Percentiles rank a stretch among this genome's conserved stretches.
phyloP scores from a whole-genome alignment of 2,888 invertebrate species.

The Cantharis flavilabris region DNA sequence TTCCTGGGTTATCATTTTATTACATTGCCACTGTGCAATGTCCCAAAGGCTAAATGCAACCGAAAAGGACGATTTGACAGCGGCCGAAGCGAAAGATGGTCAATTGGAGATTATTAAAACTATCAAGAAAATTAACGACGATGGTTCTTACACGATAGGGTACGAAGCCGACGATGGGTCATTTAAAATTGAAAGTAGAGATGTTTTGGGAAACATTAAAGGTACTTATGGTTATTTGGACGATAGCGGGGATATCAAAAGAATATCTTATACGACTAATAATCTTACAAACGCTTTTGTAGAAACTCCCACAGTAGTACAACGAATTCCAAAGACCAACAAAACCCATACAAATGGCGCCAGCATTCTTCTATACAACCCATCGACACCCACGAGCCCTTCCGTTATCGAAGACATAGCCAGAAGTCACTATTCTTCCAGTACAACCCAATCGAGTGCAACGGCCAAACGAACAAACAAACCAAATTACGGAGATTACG shows the following conservation, averaged over 20 bases:
- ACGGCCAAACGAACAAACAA: slow-evolving; percentile 45
- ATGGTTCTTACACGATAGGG: slow-evolving; percentile 83
- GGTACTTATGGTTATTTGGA: slow-evolving; percentile 84
- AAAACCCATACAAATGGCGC: slow-evolving; percentile 61
- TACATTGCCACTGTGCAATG: slow-evolving; percentile 9
- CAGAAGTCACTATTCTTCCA: slow-evolving; percentile 57
- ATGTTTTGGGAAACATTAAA: slow-evolving; percentile 78
- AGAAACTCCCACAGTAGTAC: slow-evolving; percentile 49
- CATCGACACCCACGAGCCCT: slow-evolving; percentile 59
- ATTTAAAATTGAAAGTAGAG: slow-evolving; percentile 82
- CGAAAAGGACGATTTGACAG: slow-evolving; percentile 62
- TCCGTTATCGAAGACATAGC: slow-evolving; percentile 70
- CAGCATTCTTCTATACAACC: slow-evolving; percentile 51
- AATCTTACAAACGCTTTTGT: slow-evolving; percentile 59
- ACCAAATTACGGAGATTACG: slow-evolving; percentile 43
- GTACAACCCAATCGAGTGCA: slow-evolving; percentile 51
- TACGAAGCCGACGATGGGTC: slow-evolving; percentile 86
- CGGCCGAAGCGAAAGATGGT: slow-evolving; percentile 69
- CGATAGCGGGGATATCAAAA: slow-evolving; percentile 75
- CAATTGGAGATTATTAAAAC: slow-evolving; percentile 81
- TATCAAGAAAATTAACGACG: slow-evolving; percentile 78
- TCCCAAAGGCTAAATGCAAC: slow-evolving; percentile 46
- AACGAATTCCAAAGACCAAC: slow-evolving; percentile 53
- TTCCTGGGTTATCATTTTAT: slow-evolving; percentile 17
- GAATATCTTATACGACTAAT: slow-evolving; percentile 73